Conservation (phyloP, 2,797 vertebrate genomes). For the Miopithecus talapoin region DNA sequence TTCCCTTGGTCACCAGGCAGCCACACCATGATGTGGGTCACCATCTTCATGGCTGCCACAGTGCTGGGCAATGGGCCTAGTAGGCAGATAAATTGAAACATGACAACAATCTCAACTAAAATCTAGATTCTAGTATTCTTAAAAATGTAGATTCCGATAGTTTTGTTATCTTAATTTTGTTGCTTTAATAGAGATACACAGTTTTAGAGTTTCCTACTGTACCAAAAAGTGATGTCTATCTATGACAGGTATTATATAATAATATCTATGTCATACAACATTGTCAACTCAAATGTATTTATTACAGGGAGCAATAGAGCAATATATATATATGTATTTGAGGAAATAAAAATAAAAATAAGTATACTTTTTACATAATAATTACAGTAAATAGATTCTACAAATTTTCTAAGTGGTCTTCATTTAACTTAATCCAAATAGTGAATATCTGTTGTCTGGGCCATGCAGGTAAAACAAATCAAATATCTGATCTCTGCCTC, state of each 20-base stretch:
- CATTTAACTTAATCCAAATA: background rate
- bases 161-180: too few species aligned
- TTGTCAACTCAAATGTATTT: too few species aligned
- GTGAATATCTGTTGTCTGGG: background rate
- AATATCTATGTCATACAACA: too few species aligned
- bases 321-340: background rate
- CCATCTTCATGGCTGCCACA: too few species aligned
- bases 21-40: background rate
- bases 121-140: too few species aligned
- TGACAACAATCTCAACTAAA: background rate
- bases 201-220: too few species aligned
- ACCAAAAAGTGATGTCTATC: too few species aligned
- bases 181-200: too few species aligned
- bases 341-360: background rate
- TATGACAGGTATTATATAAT: too few species aligned
- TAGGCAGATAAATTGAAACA: background rate
- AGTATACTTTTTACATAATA: background rate
- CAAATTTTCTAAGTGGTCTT: background rate
- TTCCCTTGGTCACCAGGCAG: background rate
- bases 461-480: background rate
- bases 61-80: background rate
- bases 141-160: too few species aligned
- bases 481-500: background rate
- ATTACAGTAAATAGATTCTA: background rate
- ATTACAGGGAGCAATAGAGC: too few species aligned